These are phyloP conservation scores for Chelidonichthys spinosus DNA, from an alignment of 2,797 vertebrate genomes.

Conservation along the genomic window DNA sequence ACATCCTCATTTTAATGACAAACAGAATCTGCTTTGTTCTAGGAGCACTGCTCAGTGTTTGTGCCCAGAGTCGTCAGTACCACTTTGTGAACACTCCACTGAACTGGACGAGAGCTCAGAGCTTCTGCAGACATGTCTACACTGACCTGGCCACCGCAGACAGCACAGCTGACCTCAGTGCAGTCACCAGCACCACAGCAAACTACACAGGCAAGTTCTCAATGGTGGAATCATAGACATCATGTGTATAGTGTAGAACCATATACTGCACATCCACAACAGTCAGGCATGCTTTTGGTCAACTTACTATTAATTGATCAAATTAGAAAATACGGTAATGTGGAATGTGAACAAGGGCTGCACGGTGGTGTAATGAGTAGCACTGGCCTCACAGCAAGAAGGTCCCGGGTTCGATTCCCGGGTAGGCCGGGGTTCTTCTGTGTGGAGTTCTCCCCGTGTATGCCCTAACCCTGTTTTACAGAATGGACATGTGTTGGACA, in stretches of 20 bases:
- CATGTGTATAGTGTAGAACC: not conserved
- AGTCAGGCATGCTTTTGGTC: not conserved
- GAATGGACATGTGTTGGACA: slow-evolving; percentile 20
- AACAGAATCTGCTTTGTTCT: slow-evolving; percentile 16
- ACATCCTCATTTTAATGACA: not conserved
- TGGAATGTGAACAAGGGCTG: not conserved
- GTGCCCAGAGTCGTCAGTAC: slow-evolving; percentile 40
- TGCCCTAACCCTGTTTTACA: too few species aligned
- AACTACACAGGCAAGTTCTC: slow-evolving; percentile 36
- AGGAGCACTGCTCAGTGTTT: slow-evolving; percentile 40
- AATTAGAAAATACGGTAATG: not conserved
- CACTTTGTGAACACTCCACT: slow-evolving; percentile 16
- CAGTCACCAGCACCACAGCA: not conserved
- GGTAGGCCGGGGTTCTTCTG: too few species aligned
- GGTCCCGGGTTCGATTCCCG: too few species aligned
- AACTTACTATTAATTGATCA: not conserved
- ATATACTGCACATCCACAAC: not conserved
- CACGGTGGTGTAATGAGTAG: too few species aligned
- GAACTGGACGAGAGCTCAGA: slow-evolving; percentile 57
- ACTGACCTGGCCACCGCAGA: slow-evolving; percentile 59
- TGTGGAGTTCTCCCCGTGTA: too few species aligned
- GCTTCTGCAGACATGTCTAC: slow-evolving; percentile 39
- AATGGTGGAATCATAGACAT: not conserved
- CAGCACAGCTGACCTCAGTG: slow-evolving; percentile 19
- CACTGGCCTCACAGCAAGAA: too few species aligned